Evolutionary conservation across 2,113 vertebrate genomes (phyloP).

Genomic region (Corythoichthys haematopterus): DNA sequence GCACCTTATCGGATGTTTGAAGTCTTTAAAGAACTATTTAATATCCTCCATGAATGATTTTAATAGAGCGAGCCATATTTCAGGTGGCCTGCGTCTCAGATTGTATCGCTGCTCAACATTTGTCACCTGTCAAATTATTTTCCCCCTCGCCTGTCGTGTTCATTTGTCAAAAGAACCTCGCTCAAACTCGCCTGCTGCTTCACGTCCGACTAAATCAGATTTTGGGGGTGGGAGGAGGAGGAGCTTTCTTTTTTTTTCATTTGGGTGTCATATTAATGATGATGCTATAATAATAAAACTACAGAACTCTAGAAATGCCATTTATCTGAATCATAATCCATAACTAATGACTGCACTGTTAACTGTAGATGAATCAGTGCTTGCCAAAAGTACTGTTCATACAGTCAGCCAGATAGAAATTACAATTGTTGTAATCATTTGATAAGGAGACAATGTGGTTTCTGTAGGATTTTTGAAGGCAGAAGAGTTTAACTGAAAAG

Average conservation of each 20-base stretch:
- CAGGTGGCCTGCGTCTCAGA: conserved; percentile 76
- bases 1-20: conserved; percentile 69
- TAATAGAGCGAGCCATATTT: conserved; percentile 81
- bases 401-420: background rate
- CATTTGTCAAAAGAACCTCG: conserved; percentile 77
- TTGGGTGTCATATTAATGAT: conserved; percentile 70
- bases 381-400: conserved; percentile 7
- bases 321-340: conserved; percentile 55
- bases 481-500: background rate
- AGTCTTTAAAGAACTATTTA: conserved; percentile 79
- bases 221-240: conserved; percentile 29
- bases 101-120: conserved; percentile 78
- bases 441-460: background rate
- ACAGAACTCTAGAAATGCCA: conserved; percentile 49
- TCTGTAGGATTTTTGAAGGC: background rate
- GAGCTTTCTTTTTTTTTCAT: conserved; percentile 44
- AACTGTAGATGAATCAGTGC: conserved; percentile 40
- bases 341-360: conserved; percentile 40
- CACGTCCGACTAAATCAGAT: conserved; percentile 69
- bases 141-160: conserved; percentile 70
- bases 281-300: conserved; percentile 66
- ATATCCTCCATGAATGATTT: conserved; percentile 79
- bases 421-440: background rate
- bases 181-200: conserved; percentile 65
- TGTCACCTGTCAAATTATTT: conserved; percentile 84